Base-by-base conservation (phyloP, 2,113 vertebrate genomes). In the Pleuronectes platessa region DNA sequence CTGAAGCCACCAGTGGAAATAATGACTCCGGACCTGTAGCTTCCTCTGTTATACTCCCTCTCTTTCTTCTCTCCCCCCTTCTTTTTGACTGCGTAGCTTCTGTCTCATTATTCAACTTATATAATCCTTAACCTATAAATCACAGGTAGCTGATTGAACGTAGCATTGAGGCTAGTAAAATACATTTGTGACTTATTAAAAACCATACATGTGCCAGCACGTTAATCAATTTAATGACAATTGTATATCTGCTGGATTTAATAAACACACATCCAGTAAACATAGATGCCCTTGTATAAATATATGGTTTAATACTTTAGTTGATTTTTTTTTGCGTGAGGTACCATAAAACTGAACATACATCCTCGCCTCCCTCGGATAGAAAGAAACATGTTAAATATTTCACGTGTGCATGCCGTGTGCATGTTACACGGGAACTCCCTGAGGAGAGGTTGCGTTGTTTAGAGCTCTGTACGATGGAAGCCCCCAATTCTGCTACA, bases 1-100 rank as follows among this genome's bases (percentile, higher is more conserved):
- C 71, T 62, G 62, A 77, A 82, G 72, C 84, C 77, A 82, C 83
- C 61, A 72, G 74, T 80, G 86, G 75, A 90, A 86, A 88, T 82
- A 81, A 89, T 82, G 84, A 87, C 71, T 73, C 20, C 21, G 59
- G 69, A 85, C 80, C 78, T 87, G 80, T 76, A 86, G 87, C 65
- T 73, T 84, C 66, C 40, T 81, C 35, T 60, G 21, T 40, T 45
- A 65, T 4, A 24, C 20, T 68, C 40, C 20, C 20, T 65, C 45
- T 71, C 62, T 66, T 24, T 26, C 9, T 23, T 18, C 21, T 26
- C 18, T 21, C 12, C 20, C 8, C 3, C 5, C 31, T 31, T 6
- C 10, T 61, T 21, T 75, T 61, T 47, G 9, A 24, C 31, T 49
- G 14, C 23, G 61, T 17, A 37, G 65, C 47, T 17, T 51, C 47